phyloP scores from a whole-genome alignment of 2,888 invertebrate genomes.

The Zygogramma bicolorata region DNA sequence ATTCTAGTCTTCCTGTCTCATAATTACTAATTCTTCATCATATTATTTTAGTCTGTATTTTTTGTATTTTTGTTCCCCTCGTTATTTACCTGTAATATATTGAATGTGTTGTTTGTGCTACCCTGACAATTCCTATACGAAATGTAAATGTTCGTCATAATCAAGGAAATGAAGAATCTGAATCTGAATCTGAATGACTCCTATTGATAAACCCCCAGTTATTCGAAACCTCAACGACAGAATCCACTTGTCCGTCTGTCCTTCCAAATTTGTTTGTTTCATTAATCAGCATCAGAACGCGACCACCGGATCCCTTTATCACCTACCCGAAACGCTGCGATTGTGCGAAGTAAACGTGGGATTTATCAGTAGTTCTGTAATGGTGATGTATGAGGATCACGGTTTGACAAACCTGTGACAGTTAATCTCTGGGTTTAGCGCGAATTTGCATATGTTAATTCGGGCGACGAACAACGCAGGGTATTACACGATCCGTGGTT shows the following conservation, averaged over 20 bases:
- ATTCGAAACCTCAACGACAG: no score
- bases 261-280: slow-evolving; percentile 1
- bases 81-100: no score
- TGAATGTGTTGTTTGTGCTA: no score
- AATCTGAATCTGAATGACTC: no score
- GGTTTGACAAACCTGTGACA: slow-evolving; percentile 63
- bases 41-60: no score
- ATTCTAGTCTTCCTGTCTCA: no score
- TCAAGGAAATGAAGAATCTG: no score
- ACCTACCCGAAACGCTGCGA: slow-evolving; percentile 23
- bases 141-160: no score
- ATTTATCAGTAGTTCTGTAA: slow-evolving; percentile 46
- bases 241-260: not conserved
- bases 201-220: no score
- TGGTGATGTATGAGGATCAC: slow-evolving; percentile 55
- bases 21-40: no score
- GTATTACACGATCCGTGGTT: slow-evolving; percentile 59
- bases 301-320: slow-evolving; percentile 12
- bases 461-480: slow-evolving; percentile 44
- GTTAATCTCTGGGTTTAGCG: slow-evolving; percentile 62
- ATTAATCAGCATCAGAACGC: not conserved
- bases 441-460: slow-evolving; percentile 64
- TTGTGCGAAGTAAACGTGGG: slow-evolving; percentile 43
- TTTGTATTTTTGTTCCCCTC: no score
- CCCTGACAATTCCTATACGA: no score